Evolutionary conservation across 2,113 vertebrate species (phyloP).

Genomic region (Calypte anna): DNA sequence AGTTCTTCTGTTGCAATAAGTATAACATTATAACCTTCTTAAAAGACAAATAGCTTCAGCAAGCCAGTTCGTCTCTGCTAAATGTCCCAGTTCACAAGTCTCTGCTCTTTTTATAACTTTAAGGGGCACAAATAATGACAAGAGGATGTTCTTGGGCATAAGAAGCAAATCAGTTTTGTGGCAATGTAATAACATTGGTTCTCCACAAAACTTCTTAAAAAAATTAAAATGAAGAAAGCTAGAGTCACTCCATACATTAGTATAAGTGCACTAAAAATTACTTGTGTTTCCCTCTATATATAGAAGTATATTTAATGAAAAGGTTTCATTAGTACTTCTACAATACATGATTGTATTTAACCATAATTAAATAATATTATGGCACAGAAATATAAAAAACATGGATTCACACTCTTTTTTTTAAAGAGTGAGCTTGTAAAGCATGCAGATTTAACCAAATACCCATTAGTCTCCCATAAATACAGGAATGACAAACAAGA

Average conservation of each 20-base stretch:
- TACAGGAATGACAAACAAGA: not conserved
- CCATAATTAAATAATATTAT: not conserved
- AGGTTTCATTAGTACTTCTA: not conserved
- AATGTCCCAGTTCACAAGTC: not conserved
- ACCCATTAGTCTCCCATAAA: not conserved
- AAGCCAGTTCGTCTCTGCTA: not conserved
- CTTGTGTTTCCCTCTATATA: not conserved
- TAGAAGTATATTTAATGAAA: not conserved
- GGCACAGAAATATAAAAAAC: not conserved
- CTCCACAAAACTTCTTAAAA: not conserved
- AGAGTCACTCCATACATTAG: not conserved
- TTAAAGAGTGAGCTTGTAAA: not conserved
- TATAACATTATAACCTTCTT: not conserved
- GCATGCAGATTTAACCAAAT: not conserved
- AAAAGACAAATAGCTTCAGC: not conserved
- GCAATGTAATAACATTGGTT: not conserved
- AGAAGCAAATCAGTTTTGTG: not conserved
- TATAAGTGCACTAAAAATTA: not conserved
- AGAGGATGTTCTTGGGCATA: not conserved
- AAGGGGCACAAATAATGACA: not conserved
- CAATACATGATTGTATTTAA: not conserved
- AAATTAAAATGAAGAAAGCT: not conserved
- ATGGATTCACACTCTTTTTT: not conserved
- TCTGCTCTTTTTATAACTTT: not conserved
- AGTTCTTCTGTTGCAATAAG: not conserved